A percentile compares a stretch with the other conserved stretches of the same genome.
These are phyloP conservation scores for Eupeodes luniger DNA, from an alignment of 2,888 invertebrate genomes.

Conservation along the genomic window DNA sequence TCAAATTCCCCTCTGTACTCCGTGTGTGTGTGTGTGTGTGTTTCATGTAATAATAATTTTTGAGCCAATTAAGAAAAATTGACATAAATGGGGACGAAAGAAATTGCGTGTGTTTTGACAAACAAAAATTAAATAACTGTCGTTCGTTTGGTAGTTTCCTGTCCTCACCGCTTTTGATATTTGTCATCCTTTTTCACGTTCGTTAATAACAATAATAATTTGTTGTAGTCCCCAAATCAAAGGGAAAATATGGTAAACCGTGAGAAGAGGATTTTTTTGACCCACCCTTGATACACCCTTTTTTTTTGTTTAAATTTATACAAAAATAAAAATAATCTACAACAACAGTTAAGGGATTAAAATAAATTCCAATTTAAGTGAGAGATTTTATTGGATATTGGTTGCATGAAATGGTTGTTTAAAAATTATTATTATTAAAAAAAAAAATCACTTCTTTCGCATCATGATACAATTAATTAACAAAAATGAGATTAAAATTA, in stretches of 20 bases:
- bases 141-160: not conserved
- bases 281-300: too few relatives aligned
- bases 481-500: slow-evolving; percentile 10
- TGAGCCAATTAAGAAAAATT: slow-evolving; percentile 6
- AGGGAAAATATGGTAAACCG: not conserved
- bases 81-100: not conserved
- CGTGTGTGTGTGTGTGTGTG: not conserved
- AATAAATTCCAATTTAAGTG: slow-evolving; percentile 53
- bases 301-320: not conserved
- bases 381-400: slow-evolving; percentile 43
- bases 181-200: slow-evolving; percentile 27
- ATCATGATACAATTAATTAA: slow-evolving; percentile 32
- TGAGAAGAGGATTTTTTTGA: not conserved
- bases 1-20: not conserved
- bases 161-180: slow-evolving; percentile 16
- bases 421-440: slow-evolving; percentile 26
- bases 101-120: slow-evolving; percentile 7
- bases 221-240: slow-evolving; percentile 10
- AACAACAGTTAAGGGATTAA: slow-evolving; percentile 42
- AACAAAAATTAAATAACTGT: not conserved
- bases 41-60: slow-evolving; percentile 14
- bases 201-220: slow-evolving; percentile 13
- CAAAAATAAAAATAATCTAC: slow-evolving; percentile 25
- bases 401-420: slow-evolving; percentile 4
- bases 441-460: not conserved